phyloP scores from a whole-genome alignment of 2,113 vertebrate species.

The Callospermophilus lateralis region DNA sequence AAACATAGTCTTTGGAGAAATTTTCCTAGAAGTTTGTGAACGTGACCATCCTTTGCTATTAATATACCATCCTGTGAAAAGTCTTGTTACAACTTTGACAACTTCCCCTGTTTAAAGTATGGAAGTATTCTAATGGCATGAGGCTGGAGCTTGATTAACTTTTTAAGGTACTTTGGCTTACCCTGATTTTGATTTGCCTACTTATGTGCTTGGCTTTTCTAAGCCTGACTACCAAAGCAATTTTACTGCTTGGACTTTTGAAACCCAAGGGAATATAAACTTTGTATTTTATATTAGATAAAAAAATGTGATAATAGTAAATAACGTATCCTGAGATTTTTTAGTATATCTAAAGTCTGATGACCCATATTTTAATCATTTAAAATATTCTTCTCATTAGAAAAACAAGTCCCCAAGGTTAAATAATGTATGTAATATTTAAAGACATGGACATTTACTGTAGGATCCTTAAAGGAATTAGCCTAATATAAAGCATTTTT shows the following conservation, averaged over 20 bases:
- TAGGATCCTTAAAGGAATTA: not conserved
- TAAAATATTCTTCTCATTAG: not conserved
- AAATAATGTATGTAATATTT: not conserved
- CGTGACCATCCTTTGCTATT: not conserved
- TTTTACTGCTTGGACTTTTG: not conserved
- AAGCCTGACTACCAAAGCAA: constrained; percentile 52
- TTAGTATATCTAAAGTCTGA: not conserved
- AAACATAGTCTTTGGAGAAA: not conserved
- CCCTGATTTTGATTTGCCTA: constrained; percentile 72
- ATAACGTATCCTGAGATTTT: not conserved
- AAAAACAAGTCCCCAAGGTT: not conserved
- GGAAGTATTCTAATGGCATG: constrained; percentile 86
- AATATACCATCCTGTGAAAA: not conserved
- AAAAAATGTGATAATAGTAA: not conserved
- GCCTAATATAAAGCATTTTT: not conserved
- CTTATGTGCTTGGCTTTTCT: constrained; percentile 80
- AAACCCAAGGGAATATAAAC: not conserved
- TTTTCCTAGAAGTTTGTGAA: not conserved
- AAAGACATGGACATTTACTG: not conserved
- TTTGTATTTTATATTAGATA: not conserved
- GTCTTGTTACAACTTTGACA: constrained; percentile 60
- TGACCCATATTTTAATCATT: not conserved
- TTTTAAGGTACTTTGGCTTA: constrained; percentile 58
- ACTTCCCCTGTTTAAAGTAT: not conserved
- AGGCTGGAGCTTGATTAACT: constrained; percentile 87